Evolutionary conservation across 2,113 vertebrate genomes (phyloP).

Genomic region (Megaleporinus macrocephalus): DNA sequence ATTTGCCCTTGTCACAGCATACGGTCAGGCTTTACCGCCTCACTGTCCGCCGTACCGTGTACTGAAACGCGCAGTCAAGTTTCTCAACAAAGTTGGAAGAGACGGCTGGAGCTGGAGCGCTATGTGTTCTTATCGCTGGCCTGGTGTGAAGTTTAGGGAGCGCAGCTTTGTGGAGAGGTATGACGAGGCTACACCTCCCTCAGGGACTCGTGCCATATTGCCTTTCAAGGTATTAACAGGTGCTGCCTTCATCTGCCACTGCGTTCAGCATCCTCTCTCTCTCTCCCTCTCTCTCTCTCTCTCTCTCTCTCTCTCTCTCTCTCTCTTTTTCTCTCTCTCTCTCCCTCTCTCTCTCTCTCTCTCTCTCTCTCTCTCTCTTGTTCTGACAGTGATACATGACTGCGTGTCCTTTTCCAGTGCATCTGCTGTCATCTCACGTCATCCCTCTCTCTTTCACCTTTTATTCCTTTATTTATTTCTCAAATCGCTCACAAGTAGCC

Average conservation of each 20-base stretch:
- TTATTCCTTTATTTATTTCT: background rate
- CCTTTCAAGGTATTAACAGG: conserved; percentile 64
- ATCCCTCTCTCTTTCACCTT: conserved; percentile 32
- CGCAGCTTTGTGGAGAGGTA: conserved; percentile 24
- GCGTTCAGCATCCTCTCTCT: conserved; percentile 23
- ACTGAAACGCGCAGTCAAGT: conserved; percentile 5
- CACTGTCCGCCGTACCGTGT: background rate
- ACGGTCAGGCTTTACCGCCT: background rate
- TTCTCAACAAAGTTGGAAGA: conserved; percentile 13
- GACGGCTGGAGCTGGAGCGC: background rate
- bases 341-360: background rate
- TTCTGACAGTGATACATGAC: conserved; percentile 55
- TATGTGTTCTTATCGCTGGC: background rate
- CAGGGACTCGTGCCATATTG: conserved; percentile 63
- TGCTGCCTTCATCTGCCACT: conserved; percentile 64
- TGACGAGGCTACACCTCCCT: conserved; percentile 57
- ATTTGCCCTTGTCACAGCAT: conserved; percentile 18
- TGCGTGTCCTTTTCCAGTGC: conserved; percentile 48
- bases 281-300: conserved; percentile 35
- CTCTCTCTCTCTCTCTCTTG: conserved; percentile 31
- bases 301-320: conserved; percentile 38
- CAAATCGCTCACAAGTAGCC: conserved; percentile 49
- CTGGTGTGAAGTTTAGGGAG: conserved; percentile 39
- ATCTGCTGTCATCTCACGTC: conserved; percentile 49
- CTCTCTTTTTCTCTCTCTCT: conserved; percentile 40